phyloP scores from a whole-genome alignment of 2,113 vertebrate species.

The Brachypteracias leptosomus region DNA sequence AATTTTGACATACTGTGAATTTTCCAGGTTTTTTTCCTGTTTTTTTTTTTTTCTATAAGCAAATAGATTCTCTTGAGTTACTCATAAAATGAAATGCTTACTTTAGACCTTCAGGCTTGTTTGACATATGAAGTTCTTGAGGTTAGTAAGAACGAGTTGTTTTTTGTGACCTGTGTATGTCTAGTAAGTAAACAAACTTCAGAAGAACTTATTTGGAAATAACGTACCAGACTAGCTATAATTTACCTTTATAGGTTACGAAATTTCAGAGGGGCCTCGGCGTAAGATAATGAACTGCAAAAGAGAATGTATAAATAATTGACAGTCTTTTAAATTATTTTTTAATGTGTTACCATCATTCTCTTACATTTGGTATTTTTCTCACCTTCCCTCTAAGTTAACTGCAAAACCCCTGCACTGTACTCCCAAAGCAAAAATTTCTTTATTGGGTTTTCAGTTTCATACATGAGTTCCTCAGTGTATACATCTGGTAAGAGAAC shows the following conservation, averaged over 20 bases:
- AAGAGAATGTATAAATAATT: not conserved
- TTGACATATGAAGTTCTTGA: not conserved
- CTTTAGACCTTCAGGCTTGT: not conserved
- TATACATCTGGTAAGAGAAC: not conserved
- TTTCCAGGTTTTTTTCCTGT: not conserved
- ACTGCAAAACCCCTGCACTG: not conserved
- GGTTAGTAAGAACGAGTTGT: not conserved
- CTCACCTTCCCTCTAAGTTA: not conserved
- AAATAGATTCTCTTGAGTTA: not conserved
- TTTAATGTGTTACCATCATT: not conserved
- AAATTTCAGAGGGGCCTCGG: not conserved
- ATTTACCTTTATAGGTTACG: not conserved
- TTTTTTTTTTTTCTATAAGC: too few species aligned
- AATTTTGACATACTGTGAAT: not conserved
- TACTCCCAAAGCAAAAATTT: not conserved
- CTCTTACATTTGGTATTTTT: not conserved
- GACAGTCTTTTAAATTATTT: too few species aligned
- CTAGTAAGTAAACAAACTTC: not conserved
- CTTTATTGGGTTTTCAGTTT: not conserved
- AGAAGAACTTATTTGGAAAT: not conserved
- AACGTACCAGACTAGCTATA: not conserved
- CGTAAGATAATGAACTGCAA: not conserved
- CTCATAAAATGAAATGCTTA: not conserved
- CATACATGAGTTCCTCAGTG: not conserved
- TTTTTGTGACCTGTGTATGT: not conserved